Evolutionary conservation across 2,888 invertebrate species (phyloP).

Genomic region (Amitus sp.): DNA sequence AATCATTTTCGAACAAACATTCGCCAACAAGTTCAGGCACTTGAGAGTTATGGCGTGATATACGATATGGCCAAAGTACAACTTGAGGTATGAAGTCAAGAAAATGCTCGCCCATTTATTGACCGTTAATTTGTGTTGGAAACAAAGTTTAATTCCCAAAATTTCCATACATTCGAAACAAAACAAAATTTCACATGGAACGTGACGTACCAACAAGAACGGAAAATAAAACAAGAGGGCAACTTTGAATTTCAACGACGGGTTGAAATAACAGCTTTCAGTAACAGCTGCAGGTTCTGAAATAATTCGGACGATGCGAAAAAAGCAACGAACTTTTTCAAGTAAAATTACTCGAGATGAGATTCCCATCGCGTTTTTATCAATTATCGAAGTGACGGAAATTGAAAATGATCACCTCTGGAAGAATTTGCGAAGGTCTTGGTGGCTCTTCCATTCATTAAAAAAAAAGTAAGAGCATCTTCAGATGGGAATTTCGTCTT

Average conservation of each 20-base stretch:
- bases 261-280: background rate
- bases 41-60: too few species aligned
- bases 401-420: slow-evolving; percentile 1
- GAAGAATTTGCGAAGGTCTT: background rate
- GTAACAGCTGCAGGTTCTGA: slow-evolving; percentile 6
- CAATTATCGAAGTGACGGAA: background rate
- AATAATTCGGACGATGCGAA: background rate
- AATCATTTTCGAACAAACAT: background rate
- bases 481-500: background rate
- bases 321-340: background rate
- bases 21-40: background rate
- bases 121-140: too few species aligned
- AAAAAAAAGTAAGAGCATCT: background rate
- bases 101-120: too few species aligned
- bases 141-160: too few species aligned
- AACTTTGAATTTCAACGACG: slow-evolving; percentile 8
- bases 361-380: background rate
- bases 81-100: too few species aligned
- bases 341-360: background rate
- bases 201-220: background rate
- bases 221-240: background rate
- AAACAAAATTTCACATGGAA: background rate
- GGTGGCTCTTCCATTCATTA: background rate
- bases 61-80: too few species aligned
- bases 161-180: background rate